These are phyloP conservation scores for Patagioenas fasciata DNA, from an alignment of 2,113 vertebrate species.

Conservation along the genomic window DNA sequence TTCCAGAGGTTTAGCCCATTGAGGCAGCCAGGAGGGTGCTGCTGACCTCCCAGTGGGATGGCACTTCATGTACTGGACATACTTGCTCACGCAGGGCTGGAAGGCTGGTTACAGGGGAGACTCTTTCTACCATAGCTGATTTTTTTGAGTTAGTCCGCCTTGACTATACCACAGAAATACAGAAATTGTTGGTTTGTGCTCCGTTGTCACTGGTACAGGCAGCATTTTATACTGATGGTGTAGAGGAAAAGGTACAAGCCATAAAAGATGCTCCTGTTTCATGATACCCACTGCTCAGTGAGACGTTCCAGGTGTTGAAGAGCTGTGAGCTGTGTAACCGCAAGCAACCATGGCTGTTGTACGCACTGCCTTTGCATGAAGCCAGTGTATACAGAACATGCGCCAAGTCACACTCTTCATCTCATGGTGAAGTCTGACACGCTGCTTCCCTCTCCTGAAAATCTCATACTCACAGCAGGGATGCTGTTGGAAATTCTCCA, in stretches of 20 bases:
- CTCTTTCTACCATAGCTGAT: accelerated
- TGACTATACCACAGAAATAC: background rate
- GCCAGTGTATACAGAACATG: background rate
- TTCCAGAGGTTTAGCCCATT: background rate
- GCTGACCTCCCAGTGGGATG: background rate
- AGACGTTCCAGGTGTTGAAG: background rate
- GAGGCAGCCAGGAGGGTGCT: background rate
- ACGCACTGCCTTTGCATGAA: background rate
- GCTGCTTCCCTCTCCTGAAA: background rate
- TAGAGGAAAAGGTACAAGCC: background rate
- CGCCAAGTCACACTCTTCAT: background rate
- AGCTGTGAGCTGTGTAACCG: background rate
- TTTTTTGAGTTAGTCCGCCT: background rate
- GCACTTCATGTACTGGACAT: background rate
- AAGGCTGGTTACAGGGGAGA: background rate
- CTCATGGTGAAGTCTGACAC: background rate
- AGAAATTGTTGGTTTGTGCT: background rate
- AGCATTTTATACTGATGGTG: background rate
- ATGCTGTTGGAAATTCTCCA: background rate
- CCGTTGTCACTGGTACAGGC: background rate
- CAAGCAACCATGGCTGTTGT: background rate
- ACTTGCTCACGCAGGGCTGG: background rate
- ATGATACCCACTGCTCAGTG: background rate
- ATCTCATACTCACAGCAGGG: background rate
- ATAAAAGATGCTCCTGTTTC: background rate